Evolutionary conservation across 2,888 invertebrate genomes (phyloP), one percentile per base, ranked within the genome.

Genomic region (Tetragnatha montana): DNA sequence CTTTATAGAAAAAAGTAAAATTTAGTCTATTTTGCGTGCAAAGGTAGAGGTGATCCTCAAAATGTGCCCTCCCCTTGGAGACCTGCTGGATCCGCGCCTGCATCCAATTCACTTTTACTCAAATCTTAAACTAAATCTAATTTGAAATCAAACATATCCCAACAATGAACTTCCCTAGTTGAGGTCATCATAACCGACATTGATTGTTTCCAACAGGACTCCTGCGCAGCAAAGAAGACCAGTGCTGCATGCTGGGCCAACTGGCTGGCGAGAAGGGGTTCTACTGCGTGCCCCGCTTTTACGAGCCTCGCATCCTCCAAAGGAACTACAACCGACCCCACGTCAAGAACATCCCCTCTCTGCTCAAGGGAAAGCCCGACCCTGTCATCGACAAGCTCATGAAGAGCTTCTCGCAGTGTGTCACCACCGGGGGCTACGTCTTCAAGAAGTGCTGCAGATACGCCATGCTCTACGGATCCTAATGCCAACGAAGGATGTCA

Each of bases 261-360:
- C 87, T 93, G 89, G 93, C 93, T 2, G 93, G 93, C 14, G 92
- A 93, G 91, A 93, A 93, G 89, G 93, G 93, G 14, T 93, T 92
- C 91, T 92, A 92, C 85, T 93, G 93, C 88, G 92, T 92, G 70
- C 92, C 92, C 10, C 86, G 91, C 0, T 93, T 93, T 83, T 93
- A 93, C 81, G 92, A 91, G 0, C 91, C 92, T 8, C 90, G 92
- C 8, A 91, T 93, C 68, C 70, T 91, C 22, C 81, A 91, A 68
- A 91, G 93, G 49, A 93, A 93, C 91, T 74, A 85, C 74, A 93
- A 93, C 91, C 92, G 93, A 10, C 92, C 93, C 6, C 93, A 93
- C 90, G 93, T 92, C 91, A 90, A 92, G 21, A 92, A 91, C 75
- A 88, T 92, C 88, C 88, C 91, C 19, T 92, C 92, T 76, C 91